These are phyloP conservation scores for Tetraneura akinire DNA, from an alignment of 1,140 invertebrate genomes.

Conservation along the genomic window DNA sequence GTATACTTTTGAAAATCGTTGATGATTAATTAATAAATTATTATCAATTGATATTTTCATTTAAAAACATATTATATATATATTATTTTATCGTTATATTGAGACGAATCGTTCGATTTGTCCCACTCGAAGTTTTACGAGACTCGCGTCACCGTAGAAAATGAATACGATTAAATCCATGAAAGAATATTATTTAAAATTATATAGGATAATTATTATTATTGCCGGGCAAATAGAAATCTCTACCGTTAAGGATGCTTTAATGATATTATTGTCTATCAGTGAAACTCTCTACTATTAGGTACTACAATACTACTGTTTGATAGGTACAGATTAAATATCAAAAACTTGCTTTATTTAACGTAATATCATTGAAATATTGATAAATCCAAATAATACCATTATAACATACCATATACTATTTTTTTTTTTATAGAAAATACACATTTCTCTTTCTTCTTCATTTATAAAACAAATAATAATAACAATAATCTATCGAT, in stretches of 20 bases:
- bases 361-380: background rate
- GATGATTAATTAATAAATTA: background rate
- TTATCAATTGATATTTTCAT: background rate
- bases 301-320: background rate
- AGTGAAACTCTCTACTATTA: background rate
- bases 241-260: slow-evolving; percentile 1
- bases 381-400: background rate
- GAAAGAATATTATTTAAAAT: background rate
- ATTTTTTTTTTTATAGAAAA: background rate
- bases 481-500: too few species aligned
- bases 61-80: too few species aligned
- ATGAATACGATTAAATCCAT: slow-evolving; percentile 21
- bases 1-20: background rate
- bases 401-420: too few species aligned
- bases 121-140: background rate
- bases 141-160: background rate
- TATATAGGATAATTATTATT: background rate
- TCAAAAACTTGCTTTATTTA: background rate
- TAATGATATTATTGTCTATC: too few species aligned
- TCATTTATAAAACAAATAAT: background rate
- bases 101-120: slow-evolving; percentile 11
- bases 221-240: slow-evolving; percentile 7
- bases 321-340: slow-evolving; percentile 8
- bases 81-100: background rate
- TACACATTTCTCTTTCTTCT: background rate